Evolutionary conservation across 2,888 invertebrate genomes (phyloP), one percentile per base, ranked within the genome.

Genomic region (Electrophaes corylata): DNA sequence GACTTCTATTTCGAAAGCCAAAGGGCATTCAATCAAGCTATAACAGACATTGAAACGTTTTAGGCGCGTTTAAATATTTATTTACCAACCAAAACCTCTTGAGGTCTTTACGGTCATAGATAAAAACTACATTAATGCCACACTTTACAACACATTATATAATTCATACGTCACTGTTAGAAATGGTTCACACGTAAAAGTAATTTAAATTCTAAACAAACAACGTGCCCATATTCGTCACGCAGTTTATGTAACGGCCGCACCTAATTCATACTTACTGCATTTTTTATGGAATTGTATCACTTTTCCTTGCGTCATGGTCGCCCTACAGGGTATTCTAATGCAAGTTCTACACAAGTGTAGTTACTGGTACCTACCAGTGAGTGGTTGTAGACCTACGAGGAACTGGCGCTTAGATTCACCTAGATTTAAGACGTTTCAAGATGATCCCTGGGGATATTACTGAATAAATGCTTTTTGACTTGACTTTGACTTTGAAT

Each of bases 301-400:
- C 62, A 67, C 58, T 72, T 70, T 73, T 67, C 52, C 67, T 71
- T 68, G 66, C 76, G 55, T 64, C 73, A 71, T 72, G 74, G 78
- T 67, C 68, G 63, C 75, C 72, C 70, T 61, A 69, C 45, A 47
- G 29, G 20, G 33, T 45, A 12, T 11, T 43, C 3, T 39, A 35
- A 39, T 43, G 37, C 26, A 14, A 3, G 14, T 8, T 48, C 10
- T 44, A 52, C 43, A 41, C 23, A 3, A 2, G 12, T n/a, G 6
- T 11, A 48, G 52, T 43, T 29, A 51, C 50, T 57, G 33, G 43
- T 10, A 14, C 54, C 18, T 18, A 3, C 10, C 8, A 29, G 10
- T 10, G 10, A 29, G 5, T 10, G 10, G 6, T 29, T 10, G n/a
- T n/a, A n/a, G n/a, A n/a, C n/a, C n/a, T n/a, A n/a, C n/a, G n/a